These are phyloP conservation scores for Morone saxatilis DNA, from an alignment of 2,113 vertebrate genomes.

Conservation along the genomic window DNA sequence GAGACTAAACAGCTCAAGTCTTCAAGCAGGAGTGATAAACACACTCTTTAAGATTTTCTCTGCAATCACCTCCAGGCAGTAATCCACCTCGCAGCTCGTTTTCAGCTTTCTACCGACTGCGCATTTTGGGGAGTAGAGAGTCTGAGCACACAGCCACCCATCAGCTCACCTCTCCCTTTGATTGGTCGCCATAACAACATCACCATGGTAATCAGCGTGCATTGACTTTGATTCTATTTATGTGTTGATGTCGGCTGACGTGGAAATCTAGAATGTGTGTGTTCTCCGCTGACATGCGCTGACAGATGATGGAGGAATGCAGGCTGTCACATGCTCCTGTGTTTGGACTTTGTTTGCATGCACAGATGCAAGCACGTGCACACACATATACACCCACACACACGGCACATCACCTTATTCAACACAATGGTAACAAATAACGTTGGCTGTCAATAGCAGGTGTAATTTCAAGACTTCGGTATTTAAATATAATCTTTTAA, in stretches of 20 bases:
- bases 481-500: background rate
- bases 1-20: conserved; percentile 33
- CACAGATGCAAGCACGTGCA: background rate
- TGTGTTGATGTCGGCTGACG: conserved; percentile 54
- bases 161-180: conserved; percentile 70
- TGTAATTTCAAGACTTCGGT: background rate
- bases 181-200: conserved; percentile 80
- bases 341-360: background rate
- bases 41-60: conserved; percentile 34
- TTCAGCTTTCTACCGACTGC: background rate
- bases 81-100: conserved; percentile 35
- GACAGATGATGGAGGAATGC: conserved; percentile 36
- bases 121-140: conserved; percentile 23
- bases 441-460: background rate
- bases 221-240: conserved; percentile 64
- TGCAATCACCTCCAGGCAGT: conserved; percentile 16
- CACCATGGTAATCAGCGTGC: conserved; percentile 70
- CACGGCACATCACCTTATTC: background rate
- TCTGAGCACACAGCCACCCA: conserved; percentile 44
- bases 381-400: background rate
- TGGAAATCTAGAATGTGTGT: conserved; percentile 42
- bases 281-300: background rate
- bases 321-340: background rate
- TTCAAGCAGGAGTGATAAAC: conserved; percentile 30
- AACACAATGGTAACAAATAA: background rate